Conservation (phyloP, 2,888 invertebrate species). For the Leptura quadrifasciata region DNA sequence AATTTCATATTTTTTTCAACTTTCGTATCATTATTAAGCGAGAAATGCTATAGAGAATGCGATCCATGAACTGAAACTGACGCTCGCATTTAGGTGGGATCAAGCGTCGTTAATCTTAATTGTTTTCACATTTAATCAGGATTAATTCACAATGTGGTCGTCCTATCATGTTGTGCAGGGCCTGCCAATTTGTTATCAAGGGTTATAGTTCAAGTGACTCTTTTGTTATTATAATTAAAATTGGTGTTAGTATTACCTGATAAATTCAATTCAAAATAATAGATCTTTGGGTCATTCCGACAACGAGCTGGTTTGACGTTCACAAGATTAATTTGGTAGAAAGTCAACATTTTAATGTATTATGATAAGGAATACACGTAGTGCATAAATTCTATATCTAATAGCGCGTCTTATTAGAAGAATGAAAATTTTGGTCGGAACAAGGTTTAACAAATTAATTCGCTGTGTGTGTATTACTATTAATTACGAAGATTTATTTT, state of each 20-base stretch:
- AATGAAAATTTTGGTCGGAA: too few species aligned
- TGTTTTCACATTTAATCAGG: conserved; percentile 55
- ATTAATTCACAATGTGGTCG: conserved; percentile 53
- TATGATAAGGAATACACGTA: too few species aligned
- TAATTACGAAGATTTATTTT: too few species aligned
- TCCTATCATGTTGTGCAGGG: conserved; percentile 51
- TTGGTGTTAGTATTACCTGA: neutral
- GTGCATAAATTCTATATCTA: too few species aligned
- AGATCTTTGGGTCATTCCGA: neutral
- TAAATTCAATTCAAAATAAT: neutral
- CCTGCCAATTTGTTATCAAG: conserved; percentile 55
- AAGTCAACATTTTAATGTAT: neutral
- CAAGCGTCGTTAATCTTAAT: conserved; percentile 56
- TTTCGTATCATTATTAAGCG: neutral
- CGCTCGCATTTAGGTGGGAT: conserved; percentile 9
- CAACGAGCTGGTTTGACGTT: neutral
- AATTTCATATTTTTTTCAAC: neutral
- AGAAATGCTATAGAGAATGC: neutral
- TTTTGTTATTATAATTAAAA: conserved; percentile 50
- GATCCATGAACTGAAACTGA: conserved; percentile 9
- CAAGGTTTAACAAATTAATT: too few species aligned
- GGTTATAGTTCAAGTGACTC: conserved; percentile 48
- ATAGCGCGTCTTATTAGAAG: too few species aligned
- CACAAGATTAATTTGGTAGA: neutral
- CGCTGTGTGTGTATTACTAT: too few species aligned